phyloP scores from a whole-genome alignment of 2,888 invertebrate genomes.

The Dynastes hyllus region DNA sequence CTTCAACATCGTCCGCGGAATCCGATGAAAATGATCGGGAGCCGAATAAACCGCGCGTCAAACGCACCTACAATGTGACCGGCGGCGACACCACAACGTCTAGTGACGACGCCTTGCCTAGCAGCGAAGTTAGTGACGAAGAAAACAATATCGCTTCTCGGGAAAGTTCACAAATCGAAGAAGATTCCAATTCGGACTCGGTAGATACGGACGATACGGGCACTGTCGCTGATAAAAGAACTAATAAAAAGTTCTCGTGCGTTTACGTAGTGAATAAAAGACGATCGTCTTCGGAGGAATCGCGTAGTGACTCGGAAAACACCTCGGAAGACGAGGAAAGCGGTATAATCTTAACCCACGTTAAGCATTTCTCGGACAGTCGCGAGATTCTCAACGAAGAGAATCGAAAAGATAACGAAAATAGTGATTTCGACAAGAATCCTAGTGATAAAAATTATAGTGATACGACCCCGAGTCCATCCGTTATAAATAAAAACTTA shows the following conservation, averaged over 20 bases:
- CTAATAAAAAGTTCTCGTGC: constrained; percentile 75
- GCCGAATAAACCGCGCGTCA: constrained; percentile 59
- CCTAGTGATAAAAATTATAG: constrained; percentile 62
- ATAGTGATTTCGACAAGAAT: constrained; percentile 39
- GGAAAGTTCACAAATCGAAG: constrained; percentile 71
- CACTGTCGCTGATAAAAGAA: constrained; percentile 73
- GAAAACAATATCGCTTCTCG: constrained; percentile 60
- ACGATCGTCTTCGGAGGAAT: constrained; percentile 68
- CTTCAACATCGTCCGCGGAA: constrained; percentile 44
- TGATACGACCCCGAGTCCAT: constrained; percentile 61
- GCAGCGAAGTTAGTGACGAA: constrained; percentile 66
- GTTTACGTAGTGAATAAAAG: constrained; percentile 81
- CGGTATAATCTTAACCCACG: constrained; percentile 69
- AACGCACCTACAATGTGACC: constrained; percentile 66
- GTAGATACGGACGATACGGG: constrained; percentile 75
- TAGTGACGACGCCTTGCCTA: constrained; percentile 67
- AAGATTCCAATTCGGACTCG: constrained; percentile 66
- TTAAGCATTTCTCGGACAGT: constrained; percentile 63
- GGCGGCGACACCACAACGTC: constrained; percentile 62
- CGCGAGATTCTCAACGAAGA: constrained; percentile 41
- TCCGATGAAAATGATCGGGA: constrained; percentile 31
- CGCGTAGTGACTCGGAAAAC: constrained; percentile 73
- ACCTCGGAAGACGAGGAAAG: constrained; percentile 74
- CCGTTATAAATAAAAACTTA: constrained; percentile 43
- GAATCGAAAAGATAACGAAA: constrained; percentile 27